Percentiles rank a stretch among this genome's conserved stretches.
These are phyloP conservation scores for Ceratosolen solmsi DNA, from an alignment of 1,140 invertebrate species.

Conservation along the genomic window DNA sequence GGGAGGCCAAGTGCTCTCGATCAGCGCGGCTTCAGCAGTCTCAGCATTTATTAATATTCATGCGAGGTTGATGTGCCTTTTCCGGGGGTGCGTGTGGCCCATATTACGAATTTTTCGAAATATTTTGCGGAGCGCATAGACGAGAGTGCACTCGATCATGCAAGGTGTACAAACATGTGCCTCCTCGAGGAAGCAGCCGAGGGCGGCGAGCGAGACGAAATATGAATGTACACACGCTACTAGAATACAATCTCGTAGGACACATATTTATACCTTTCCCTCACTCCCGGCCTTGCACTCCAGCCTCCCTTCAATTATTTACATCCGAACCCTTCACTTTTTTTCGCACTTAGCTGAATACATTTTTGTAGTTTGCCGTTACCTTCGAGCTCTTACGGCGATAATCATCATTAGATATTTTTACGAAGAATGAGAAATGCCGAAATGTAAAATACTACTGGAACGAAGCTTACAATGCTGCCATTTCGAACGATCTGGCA, in stretches of 20 bases:
- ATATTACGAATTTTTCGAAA: constrained; percentile 18
- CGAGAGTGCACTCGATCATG: constrained; percentile 30
- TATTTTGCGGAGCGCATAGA: background rate
- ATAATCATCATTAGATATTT: background rate
- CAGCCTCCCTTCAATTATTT: background rate
- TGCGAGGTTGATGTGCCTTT: constrained; percentile 5
- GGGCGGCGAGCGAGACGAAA: background rate
- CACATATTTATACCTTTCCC: background rate
- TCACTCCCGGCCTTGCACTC: background rate
- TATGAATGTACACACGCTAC: background rate
- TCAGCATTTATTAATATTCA: constrained; percentile 69
- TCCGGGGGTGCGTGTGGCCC: background rate
- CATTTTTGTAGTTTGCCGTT: constrained; percentile 10
- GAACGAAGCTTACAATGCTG: background rate
- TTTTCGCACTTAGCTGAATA: constrained; percentile 37
- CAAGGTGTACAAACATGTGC: constrained; percentile 23
- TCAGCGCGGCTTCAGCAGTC: constrained; percentile 58
- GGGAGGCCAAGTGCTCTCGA: constrained; percentile 54
- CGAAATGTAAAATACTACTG: background rate
- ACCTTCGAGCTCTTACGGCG: background rate
- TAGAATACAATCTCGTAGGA: constrained; percentile 17
- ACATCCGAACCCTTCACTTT: background rate
- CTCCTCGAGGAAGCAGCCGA: background rate
- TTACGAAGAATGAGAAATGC: too few species aligned
- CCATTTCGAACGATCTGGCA: background rate